A percentile compares a stretch with the other conserved stretches of the same genome.
These are phyloP conservation scores for Accipiter virgatus DNA, from an alignment of 2,113 vertebrate species.

Conservation along the genomic window DNA sequence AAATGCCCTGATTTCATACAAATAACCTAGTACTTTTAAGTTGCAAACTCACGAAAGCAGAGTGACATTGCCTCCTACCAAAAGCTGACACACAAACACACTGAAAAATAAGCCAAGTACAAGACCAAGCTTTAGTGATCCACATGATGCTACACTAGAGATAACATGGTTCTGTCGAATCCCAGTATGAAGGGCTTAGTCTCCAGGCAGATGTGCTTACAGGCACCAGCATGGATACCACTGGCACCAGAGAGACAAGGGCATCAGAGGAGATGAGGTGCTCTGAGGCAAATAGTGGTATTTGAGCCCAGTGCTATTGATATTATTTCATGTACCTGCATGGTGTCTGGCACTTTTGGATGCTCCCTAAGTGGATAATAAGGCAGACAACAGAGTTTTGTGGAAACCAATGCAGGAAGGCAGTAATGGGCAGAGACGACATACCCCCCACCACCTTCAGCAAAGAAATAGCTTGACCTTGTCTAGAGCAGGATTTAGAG, in stretches of 20 bases:
- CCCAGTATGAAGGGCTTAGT: background rate
- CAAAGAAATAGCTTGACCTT: background rate
- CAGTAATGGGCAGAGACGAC: background rate
- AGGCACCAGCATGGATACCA: background rate
- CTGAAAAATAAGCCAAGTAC: background rate
- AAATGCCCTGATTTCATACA: background rate
- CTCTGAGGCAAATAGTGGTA: background rate
- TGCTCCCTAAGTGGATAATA: background rate
- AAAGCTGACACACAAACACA: background rate
- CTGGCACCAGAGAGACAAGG: background rate
- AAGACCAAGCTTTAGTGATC: background rate
- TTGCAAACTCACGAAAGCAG: background rate
- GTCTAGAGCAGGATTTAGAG: background rate
- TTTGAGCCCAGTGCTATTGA: background rate
- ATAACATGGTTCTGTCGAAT: background rate
- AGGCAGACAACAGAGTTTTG: background rate
- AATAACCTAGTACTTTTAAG: background rate
- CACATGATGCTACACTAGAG: background rate
- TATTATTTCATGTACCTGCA: accelerated
- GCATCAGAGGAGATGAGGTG: background rate
- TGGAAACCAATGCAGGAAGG: background rate
- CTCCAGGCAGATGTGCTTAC: background rate
- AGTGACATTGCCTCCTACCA: background rate
- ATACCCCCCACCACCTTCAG: background rate
- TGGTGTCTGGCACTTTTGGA: background rate